Base-by-base conservation (phyloP, 2,888 invertebrate genomes). In the Bombylius discolor region DNA sequence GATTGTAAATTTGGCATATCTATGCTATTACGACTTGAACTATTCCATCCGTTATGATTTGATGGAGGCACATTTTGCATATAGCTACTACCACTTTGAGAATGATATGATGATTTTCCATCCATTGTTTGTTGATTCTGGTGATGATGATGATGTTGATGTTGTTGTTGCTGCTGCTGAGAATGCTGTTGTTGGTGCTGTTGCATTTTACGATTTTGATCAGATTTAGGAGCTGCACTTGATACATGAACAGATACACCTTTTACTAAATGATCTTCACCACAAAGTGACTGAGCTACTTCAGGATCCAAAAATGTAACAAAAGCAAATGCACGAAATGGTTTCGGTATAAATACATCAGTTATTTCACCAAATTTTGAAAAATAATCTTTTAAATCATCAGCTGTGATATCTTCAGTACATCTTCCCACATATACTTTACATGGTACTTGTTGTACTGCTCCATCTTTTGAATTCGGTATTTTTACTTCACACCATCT, bases 401-500 rank as follows among this genome's bases (percentile, higher is more conserved):
- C 87, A 0, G 85, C 82, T 4, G 83, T 81, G 61, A 89, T 82
- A 67, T 83, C 86, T 68, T 89, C 89, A 3, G 88, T 86, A 68
- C 89, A 85, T 58, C 89, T 80, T 5, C 89, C 90, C 50, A 91
- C 87, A 71, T 90, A 91, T 55, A 91, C 86, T 71, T 89, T 88
- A 64, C 87, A 85, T 52, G 84, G 78, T 69, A 84, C 73, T 74
- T 84, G 75, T 62, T 82, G 79, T 36, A 81, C 77, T 58, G 80
- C 81, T 46, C 83, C 84, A 70, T 84, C 79, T 69, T 81, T 94
- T 6, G 92, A 96, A 75, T 96, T 95, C 34, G 98, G 98, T 67
- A 99, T 91, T 75, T 96, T 93, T 4, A 98, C 97, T 77, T 98
- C 97, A 70, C 98, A 98, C 92, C 95, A 95, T 62, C 98, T 80